phyloP scores from a whole-genome alignment of 2,888 invertebrate genomes.

The Adelphocoris suturalis region DNA sequence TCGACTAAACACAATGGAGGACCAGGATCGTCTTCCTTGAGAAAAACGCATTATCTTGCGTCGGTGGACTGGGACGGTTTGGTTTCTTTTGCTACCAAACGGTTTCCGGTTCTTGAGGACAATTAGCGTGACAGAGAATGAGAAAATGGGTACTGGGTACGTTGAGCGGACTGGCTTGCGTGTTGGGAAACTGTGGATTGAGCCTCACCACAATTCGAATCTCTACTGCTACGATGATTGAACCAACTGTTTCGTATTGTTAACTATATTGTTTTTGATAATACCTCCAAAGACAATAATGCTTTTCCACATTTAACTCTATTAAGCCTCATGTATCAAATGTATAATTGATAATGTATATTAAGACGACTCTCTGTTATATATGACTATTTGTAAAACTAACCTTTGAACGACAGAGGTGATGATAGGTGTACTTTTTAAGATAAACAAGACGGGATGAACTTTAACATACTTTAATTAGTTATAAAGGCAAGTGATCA shows the following conservation, averaged over 20 bases:
- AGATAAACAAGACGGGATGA: too few relatives aligned
- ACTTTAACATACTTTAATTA: too few relatives aligned
- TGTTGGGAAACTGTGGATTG: neutral
- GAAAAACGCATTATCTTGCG: conserved; percentile 53
- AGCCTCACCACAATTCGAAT: neutral
- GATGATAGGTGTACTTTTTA: too few relatives aligned
- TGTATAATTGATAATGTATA: too few relatives aligned
- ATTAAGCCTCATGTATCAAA: too few relatives aligned
- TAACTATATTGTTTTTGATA: neutral
- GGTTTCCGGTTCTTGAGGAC: conserved; percentile 48
- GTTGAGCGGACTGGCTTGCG: neutral
- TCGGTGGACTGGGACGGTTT: conserved; percentile 30
- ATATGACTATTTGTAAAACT: too few relatives aligned
- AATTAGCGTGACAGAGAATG: conserved; percentile 4
- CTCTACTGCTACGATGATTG: neutral
- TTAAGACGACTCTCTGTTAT: too few relatives aligned
- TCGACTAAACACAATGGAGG: conserved; percentile 54
- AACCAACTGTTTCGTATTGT: neutral
- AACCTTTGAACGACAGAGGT: too few relatives aligned
- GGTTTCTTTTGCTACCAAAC: conserved; percentile 39
- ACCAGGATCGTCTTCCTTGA: conserved; percentile 63
- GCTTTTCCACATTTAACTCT: too few relatives aligned
- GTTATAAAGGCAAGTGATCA: too few relatives aligned
- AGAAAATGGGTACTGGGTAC: neutral
- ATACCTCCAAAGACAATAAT: too few relatives aligned